Base-by-base conservation (phyloP, 2,113 vertebrate genomes). In the Anser brachyrhynchus region DNA sequence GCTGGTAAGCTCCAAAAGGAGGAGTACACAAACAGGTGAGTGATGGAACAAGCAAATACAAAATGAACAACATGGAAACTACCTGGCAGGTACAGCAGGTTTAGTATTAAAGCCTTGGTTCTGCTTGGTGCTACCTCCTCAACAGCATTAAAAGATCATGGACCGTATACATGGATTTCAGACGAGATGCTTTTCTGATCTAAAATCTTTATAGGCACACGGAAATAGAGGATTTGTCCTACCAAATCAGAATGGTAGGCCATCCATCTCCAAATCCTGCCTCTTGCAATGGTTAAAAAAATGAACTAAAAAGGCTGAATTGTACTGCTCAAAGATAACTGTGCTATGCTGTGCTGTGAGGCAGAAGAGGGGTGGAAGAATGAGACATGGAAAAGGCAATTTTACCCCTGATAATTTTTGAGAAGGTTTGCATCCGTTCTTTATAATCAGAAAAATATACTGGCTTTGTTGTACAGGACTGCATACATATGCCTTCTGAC, bases 401-500 rank as follows among this genome's bases (percentile, higher is more conserved):
- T 75, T 65, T 49, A 31, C 4, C 4, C n/a, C 7, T 11, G 22
- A 28, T 26, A 17, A 19, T 58, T 78, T 23, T 43, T 58, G 16
- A 49, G 29, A 58, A 75, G 18, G 5, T 75, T 78, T 78, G 51
- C 19, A 70, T 29, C 43, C 1, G 0, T 29, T 83, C 1, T 2
- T 43, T 13, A 18, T 70, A 59, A 74, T 71, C 0, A 3, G 52
- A 69, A 44, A 77, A 46, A 52, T 8, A 13, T 6, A 8, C 19
- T 11, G 29, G 33, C 28, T 41, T 4, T 39, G 0, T 49, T 10
- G 3, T 25, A 37, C 1, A 44, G 23, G 44, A 37, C 16, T 52
- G 35, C 35, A 23, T 6, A 52, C 0, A 0, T 7, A 5, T 12
- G 6, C 3, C 28, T 3, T 31, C 14, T 54, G 44, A 29, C 4